Evolutionary conservation across 2,888 invertebrate species (phyloP).

Genomic region (Blomia tropicalis): DNA sequence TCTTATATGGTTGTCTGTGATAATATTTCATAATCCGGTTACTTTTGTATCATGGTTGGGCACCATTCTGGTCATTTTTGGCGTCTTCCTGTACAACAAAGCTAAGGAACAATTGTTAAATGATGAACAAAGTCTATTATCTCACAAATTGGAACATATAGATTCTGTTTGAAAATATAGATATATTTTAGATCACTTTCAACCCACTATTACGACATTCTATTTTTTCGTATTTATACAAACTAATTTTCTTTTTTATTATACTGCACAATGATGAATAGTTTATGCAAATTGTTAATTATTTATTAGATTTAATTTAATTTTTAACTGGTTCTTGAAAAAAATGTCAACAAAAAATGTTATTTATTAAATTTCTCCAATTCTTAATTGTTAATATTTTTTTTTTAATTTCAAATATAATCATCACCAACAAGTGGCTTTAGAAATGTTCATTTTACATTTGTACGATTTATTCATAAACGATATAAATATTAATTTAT

Average conservation of each 20-base stretch:
- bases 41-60: slow-evolving; percentile 55
- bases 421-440: no score
- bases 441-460: no score
- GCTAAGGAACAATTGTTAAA: slow-evolving; percentile 40
- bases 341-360: neutral
- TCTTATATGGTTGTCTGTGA: slow-evolving; percentile 56
- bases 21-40: slow-evolving; percentile 56
- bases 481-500: no score
- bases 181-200: neutral
- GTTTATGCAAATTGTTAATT: neutral
- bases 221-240: neutral
- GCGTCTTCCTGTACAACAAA: slow-evolving; percentile 56
- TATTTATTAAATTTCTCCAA: no score
- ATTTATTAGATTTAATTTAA: neutral
- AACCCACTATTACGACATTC: neutral
- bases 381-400: no score
- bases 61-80: slow-evolving; percentile 51
- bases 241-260: neutral
- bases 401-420: no score
- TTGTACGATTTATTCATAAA: no score
- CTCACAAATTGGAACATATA: neutral
- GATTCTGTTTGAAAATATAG: neutral
- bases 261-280: neutral
- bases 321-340: neutral
- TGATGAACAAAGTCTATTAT: neutral